Percentiles rank a stretch among this genome's conserved stretches.
Conservation (phyloP, 2,113 vertebrate genomes). For the Pangasianodon gigas region DNA sequence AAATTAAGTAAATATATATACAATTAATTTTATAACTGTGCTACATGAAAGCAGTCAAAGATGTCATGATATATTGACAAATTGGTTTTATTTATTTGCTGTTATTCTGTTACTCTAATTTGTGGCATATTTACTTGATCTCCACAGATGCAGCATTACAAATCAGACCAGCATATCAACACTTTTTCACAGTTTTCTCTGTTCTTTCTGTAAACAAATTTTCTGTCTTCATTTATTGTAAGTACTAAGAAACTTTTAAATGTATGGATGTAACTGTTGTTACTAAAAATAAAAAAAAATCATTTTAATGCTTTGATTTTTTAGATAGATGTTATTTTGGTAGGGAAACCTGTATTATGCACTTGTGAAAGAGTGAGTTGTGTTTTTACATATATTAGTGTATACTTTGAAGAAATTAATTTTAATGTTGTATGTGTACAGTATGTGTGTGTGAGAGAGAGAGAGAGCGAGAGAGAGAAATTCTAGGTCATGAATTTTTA, state of each 20-base stretch:
- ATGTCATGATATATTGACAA: background rate
- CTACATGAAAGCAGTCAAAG: background rate
- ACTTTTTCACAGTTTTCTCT: background rate
- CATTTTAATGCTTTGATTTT: background rate
- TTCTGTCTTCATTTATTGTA: background rate
- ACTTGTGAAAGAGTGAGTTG: background rate
- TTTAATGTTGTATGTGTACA: background rate
- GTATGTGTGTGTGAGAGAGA: background rate
- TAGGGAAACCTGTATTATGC: background rate
- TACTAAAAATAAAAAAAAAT: background rate
- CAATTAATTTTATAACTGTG: background rate
- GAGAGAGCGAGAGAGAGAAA: background rate
- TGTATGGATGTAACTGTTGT: background rate
- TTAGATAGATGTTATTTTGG: background rate
- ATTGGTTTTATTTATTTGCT: background rate
- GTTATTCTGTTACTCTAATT: background rate
- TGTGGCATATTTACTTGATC: background rate
- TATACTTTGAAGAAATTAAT: background rate
- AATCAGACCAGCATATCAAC: background rate
- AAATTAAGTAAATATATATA: background rate
- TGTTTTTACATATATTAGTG: background rate
- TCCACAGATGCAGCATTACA: background rate
- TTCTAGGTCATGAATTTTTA: background rate
- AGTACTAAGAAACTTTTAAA: background rate
- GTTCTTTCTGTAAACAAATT: background rate